These are phyloP conservation scores for Eremophila alpestris DNA, from an alignment of 2,797 vertebrate species.

Conservation along the genomic window DNA sequence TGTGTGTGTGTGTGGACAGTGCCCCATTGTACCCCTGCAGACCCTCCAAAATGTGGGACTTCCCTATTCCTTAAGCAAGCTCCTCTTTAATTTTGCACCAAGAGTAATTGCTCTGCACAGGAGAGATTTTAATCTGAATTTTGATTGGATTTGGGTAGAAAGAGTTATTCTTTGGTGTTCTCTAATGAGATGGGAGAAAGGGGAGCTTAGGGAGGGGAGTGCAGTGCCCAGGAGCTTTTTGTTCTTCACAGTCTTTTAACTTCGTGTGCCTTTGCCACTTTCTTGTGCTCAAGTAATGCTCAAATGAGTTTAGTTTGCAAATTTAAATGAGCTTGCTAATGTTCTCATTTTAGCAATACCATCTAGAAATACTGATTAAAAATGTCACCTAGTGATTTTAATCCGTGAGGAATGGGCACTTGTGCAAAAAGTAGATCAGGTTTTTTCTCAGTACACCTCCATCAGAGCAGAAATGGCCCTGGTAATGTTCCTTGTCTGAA, in stretches of 20 bases:
- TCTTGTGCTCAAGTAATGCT: not conserved
- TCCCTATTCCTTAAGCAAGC: not conserved
- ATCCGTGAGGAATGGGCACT: not conserved
- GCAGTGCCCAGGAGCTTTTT: not conserved
- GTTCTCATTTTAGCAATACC: not conserved
- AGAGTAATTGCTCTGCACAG: not conserved
- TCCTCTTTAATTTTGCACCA: not conserved
- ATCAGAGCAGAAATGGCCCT: not conserved
- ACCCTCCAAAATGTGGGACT: not conserved
- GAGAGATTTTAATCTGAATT: not conserved
- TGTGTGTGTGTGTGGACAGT: not conserved
- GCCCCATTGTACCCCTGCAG: fast-evolving
- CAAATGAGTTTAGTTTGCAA: constrained; percentile 18
- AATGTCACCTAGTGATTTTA: constrained; percentile 1
- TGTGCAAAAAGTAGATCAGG: not conserved
- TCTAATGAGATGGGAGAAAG: not conserved
- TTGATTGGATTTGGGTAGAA: not conserved
- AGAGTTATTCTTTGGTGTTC: not conserved
- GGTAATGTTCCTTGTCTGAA: not conserved
- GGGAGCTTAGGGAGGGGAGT: not conserved
- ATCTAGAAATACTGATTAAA: constrained; percentile 1
- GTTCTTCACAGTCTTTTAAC: not conserved
- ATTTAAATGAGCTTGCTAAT: constrained; percentile 22
- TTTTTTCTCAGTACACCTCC: not conserved
- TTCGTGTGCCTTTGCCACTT: not conserved